Conservation (phyloP, 2,888 invertebrate genomes). For the Priocnemis perturbator region DNA sequence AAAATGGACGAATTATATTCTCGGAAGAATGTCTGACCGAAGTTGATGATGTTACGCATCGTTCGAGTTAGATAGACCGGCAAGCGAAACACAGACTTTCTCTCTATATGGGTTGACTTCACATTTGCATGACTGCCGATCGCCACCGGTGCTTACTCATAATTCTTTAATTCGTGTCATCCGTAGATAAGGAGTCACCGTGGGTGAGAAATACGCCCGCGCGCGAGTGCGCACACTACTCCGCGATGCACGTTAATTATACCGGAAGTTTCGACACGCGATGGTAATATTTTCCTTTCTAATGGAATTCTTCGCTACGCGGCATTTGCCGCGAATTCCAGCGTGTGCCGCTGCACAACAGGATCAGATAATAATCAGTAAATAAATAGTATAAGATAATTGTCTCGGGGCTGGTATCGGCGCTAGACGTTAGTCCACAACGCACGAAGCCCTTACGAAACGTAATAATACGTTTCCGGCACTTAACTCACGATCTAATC, state of each 20-base stretch:
- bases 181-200: slow-evolving; percentile 19
- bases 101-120: neutral
- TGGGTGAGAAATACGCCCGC: slow-evolving; percentile 31
- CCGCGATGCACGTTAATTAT: slow-evolving; percentile 28
- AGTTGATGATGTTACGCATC: too few species aligned
- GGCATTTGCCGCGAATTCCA: slow-evolving; percentile 13
- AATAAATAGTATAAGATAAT: slow-evolving; percentile 47
- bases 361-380: slow-evolving; percentile 29
- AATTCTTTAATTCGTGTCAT: slow-evolving; percentile 25
- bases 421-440: slow-evolving; percentile 21
- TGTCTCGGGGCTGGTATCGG: slow-evolving; percentile 27
- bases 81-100: too few species aligned
- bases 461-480: slow-evolving; percentile 51
- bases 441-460: slow-evolving; percentile 36
- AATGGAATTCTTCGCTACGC: slow-evolving; percentile 39
- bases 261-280: slow-evolving; percentile 33
- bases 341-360: slow-evolving; percentile 3
- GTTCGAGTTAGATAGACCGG: too few species aligned
- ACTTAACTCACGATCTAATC: slow-evolving; percentile 57
- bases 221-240: neutral
- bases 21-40: too few species aligned
- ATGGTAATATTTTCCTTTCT: slow-evolving; percentile 37
- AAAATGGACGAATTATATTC: too few species aligned
- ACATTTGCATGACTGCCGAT: neutral
- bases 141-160: slow-evolving; percentile 4